phyloP scores from a whole-genome alignment of 2,888 invertebrate species.

The Ceratothoa steindachneri region DNA sequence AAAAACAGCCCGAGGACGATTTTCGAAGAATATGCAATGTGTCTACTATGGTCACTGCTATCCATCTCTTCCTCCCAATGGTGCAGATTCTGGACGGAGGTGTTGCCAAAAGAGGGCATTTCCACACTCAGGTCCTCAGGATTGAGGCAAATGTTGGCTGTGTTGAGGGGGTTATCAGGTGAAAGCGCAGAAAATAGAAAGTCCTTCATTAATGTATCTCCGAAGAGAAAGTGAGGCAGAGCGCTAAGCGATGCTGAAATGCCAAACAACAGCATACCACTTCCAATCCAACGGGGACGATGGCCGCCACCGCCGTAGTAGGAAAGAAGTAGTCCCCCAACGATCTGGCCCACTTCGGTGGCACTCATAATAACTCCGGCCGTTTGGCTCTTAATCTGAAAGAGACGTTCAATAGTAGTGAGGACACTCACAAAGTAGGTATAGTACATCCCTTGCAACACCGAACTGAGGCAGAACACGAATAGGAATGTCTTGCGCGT shows the following conservation, averaged over 20 bases:
- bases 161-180: slow-evolving; percentile 37
- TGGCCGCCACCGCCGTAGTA: slow-evolving; percentile 89
- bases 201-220: slow-evolving; percentile 66
- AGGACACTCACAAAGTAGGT: slow-evolving; percentile 91
- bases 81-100: background rate
- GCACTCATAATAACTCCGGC: slow-evolving; percentile 84
- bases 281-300: slow-evolving; percentile 87
- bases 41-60: background rate
- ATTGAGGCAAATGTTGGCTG: slow-evolving; percentile 47
- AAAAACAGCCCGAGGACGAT: slow-evolving; percentile 78
- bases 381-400: slow-evolving; percentile 84
- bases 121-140: background rate
- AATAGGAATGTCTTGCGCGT: slow-evolving; percentile 84
- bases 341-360: slow-evolving; percentile 88
- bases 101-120: slow-evolving; percentile 16
- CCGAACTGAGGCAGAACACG: slow-evolving; percentile 61
- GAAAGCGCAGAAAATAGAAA: slow-evolving; percentile 66
- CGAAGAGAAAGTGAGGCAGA: slow-evolving; percentile 79
- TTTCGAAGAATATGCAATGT: background rate
- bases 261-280: slow-evolving; percentile 83
- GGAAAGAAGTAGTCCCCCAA: slow-evolving; percentile 78
- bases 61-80: background rate
- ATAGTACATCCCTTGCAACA: slow-evolving; percentile 73
- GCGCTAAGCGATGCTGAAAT: slow-evolving; percentile 80
- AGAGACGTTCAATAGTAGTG: slow-evolving; percentile 86